Percentiles rank a stretch among this genome's conserved stretches.
phyloP scores from a whole-genome alignment of 2,888 invertebrate species.

The Aproaerema taeniolella region DNA sequence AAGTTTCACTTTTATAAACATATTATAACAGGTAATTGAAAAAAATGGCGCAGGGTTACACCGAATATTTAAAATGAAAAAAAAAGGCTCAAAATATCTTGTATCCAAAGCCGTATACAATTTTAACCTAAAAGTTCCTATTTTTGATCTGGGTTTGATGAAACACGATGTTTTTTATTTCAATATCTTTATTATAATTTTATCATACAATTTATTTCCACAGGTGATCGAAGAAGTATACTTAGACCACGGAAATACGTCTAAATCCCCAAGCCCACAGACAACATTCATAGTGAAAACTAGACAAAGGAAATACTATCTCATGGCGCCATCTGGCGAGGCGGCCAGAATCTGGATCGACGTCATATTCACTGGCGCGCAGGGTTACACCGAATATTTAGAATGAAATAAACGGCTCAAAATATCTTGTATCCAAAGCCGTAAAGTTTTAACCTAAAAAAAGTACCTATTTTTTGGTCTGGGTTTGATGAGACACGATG shows the following conservation, averaged over 20 bases:
- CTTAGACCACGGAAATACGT: conserved; percentile 94
- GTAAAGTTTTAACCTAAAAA: no score
- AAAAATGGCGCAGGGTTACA: conserved; percentile 94
- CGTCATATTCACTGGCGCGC: conserved; percentile 94
- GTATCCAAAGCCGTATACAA: no score
- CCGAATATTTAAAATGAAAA: conserved; percentile 54
- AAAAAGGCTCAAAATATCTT: no score
- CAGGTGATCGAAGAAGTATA: conserved; percentile 98
- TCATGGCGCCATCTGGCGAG: conserved; percentile 96
- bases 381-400: conserved; percentile 83
- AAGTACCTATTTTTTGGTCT: no score
- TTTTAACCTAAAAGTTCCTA: no score
- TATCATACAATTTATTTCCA: no score
- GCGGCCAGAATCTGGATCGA: conserved; percentile 98
- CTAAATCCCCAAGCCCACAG: conserved; percentile 93
- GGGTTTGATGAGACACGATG: no score
- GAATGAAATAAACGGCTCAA: conserved; percentile 33
- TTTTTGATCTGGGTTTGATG: no score
- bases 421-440: no score
- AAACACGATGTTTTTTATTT: no score
- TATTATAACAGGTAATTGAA: no score
- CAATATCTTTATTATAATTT: no score
- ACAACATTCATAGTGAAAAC: conserved; percentile 97
- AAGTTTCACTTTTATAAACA: conserved; percentile 27
- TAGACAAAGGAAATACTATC: conserved; percentile 89